Base-by-base conservation (phyloP, 2,888 invertebrate species). In the Heliconius ismenius region DNA sequence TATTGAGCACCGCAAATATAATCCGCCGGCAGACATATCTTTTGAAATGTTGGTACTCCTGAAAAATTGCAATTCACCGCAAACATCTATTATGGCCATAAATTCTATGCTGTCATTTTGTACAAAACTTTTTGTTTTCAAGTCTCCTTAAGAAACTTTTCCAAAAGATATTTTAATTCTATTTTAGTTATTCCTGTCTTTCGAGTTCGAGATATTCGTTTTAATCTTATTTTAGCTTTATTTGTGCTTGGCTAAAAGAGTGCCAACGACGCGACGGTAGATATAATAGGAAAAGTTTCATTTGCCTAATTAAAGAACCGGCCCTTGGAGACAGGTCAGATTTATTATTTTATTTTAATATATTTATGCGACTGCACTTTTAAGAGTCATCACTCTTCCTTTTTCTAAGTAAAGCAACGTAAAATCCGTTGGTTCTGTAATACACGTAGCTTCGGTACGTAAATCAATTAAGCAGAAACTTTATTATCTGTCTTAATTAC, bases 261-360 rank as follows among this genome's bases (percentile, higher is more conserved):
- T 86, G 85, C 87, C 85, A 85, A 83, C 89, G 87, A 85, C 85
- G 86, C 89, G 87, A 85, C 85, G 86, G 86, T 83, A 83, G 87
- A 88, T 88, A 89, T 90, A 92, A 91, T 90, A 89, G 90, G 88
- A 39, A 89, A 92, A 92, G 89, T 92, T 92, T 91, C 91, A 92
- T 92, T 92, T 91, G 86, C 89, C 89, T 93, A 92, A 92, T 92
- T 92, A 92, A 92, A 92, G 92, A 91, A 89, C 87, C 89, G 86
- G 87, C 89, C 88, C 88, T 81, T 79, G 88, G 87, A 88, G 87
- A 89, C 88, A 86, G 89, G 89, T 86, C 86, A 86, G 89, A 91
- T 92, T 91, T 90, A 90, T 91, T 86, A 87, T 87, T 62, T 73
- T 73, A 43, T 70, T 49, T 49, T 49, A 49, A 49, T 21, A 49